Evolutionary conservation across 2,797 vertebrate genomes (phyloP), one percentile per base, ranked within the genome.

Genomic region (Luscinia megarhynchos): DNA sequence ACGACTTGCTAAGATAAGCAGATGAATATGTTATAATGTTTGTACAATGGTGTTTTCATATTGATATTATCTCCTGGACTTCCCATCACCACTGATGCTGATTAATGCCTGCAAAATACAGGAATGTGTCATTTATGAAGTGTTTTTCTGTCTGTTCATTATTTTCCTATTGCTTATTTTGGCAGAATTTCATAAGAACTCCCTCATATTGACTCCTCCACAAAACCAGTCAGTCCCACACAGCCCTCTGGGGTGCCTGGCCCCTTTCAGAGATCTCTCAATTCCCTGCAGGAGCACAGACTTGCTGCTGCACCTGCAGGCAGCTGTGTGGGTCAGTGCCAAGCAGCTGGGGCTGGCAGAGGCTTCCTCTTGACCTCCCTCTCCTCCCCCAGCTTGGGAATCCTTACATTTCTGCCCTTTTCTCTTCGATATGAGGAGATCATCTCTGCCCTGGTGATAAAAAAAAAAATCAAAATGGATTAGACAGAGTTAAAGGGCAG

Each of bases 331-430:
- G 9, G 38, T 41, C 5, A 5, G 22, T 89, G 93, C 87, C 95
- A 88, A 93, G 24, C 83, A 95, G 68, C 93, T 94, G 95, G 82
- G 84, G 91, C 82, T 93, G 95, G 72, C 92, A 90, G 83, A 74
- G 86, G 30, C 58, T 50, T 46, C 70, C 58, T 64, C 79, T 36
- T 29, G 36, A 62, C 64, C 72, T 80, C 45, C 78, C 38, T 70
- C 41, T 75, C 34, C 57, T 80, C 46, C 50, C 50, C 15, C 27
- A 12, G 7, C 30, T 34, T 27, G 46, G 84, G 50, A 79, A 68
- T 27, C 38, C 69, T 36, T 6, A 9, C 6, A 17, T 17, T 51
- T 57, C 64, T 69, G 70, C n/a, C n/a, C 63, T 61, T 5, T 83
- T 16, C 41, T 70, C 26, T 29, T 55, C 9, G 9, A 2, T 8